These are phyloP conservation scores for Chelonia mydas DNA, from an alignment of 2,797 vertebrate genomes.

Conservation along the genomic window DNA sequence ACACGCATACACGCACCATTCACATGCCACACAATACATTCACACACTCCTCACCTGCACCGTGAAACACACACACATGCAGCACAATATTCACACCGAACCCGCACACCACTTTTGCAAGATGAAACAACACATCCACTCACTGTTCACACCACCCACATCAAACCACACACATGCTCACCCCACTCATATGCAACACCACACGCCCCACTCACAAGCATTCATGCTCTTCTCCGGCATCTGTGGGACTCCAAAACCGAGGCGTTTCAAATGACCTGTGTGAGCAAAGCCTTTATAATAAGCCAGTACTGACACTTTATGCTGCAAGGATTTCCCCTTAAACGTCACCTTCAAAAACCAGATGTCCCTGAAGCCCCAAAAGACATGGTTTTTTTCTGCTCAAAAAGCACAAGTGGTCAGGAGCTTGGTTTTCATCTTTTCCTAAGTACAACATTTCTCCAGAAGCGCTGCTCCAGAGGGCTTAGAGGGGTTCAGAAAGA, in stretches of 20 bases:
- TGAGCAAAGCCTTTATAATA: rapidly evolving
- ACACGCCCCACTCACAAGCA: background rate
- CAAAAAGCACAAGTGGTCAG: background rate
- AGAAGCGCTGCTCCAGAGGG: background rate
- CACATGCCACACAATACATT: background rate
- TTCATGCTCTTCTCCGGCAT: background rate
- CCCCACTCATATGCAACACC: background rate
- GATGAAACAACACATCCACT: background rate
- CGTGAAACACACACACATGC: background rate
- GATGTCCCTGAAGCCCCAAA: background rate
- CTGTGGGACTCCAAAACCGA: background rate
- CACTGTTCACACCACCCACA: background rate
- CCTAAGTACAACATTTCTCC: background rate
- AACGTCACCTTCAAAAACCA: slow-evolving; percentile 50
- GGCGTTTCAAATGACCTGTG: background rate
- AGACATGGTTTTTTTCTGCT: slow-evolving; percentile 6
- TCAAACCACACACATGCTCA: background rate
- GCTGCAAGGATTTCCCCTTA: slow-evolving; percentile 42
- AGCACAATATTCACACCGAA: background rate
- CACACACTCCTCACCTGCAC: background rate
- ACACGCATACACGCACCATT: background rate
- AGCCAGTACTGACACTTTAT: background rate
- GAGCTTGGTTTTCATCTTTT: background rate
- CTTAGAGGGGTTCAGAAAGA: background rate
- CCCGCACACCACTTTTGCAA: background rate